Evolutionary conservation across 37 sponge, comb jelly and placozoan species (phyloP).

Genomic region (Chondrilla cf. caribensis): DNA sequence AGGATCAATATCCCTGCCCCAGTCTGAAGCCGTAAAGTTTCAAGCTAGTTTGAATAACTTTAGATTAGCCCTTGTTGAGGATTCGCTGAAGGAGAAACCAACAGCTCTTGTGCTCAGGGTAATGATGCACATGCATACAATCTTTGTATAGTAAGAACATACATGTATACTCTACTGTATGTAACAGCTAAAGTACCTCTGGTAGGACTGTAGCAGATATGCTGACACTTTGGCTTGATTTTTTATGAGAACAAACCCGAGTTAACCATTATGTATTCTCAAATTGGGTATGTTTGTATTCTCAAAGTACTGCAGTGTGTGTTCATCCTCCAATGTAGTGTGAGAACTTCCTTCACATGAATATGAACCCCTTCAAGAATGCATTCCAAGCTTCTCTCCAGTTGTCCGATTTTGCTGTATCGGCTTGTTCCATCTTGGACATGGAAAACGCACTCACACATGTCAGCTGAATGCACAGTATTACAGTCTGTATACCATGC

Average conservation of each 20-base stretch:
- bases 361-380: neutral
- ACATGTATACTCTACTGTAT: neutral
- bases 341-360: neutral
- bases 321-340: neutral
- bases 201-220: neutral
- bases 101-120: constrained; percentile 36
- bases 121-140: neutral
- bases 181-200: too few species aligned
- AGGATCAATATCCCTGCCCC: neutral
- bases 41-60: constrained; percentile 34
- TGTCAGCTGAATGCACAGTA: neutral
- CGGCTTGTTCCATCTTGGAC: constrained; percentile 7
- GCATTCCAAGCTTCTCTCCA: constrained; percentile 2
- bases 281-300: too few species aligned
- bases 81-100: constrained; percentile 29
- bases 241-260: too few species aligned
- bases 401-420: neutral
- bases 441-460: constrained; percentile 17
- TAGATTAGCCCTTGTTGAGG: constrained; percentile 68
- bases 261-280: too few species aligned
- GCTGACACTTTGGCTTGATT: neutral
- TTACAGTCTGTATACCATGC: too few species aligned
- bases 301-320: too few species aligned
- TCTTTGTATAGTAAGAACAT: too few species aligned
- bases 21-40: constrained; percentile 37